These are phyloP conservation scores for Neogale vison DNA, from an alignment of 2,113 vertebrate species.

Conservation along the genomic window DNA sequence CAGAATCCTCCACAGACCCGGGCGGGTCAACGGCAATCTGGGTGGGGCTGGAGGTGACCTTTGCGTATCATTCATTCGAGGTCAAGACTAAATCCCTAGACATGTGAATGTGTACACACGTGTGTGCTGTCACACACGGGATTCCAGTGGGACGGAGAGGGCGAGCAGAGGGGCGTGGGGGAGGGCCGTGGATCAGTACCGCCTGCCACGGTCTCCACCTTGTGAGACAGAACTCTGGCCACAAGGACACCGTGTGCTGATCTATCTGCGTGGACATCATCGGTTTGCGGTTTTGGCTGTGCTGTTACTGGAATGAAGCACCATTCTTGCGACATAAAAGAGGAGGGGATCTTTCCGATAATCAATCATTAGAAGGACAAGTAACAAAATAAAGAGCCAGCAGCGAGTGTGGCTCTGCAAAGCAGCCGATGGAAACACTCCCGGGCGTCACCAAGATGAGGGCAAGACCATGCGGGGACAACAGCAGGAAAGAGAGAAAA, in stretches of 20 bases:
- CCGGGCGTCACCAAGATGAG: background rate
- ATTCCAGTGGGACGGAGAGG: background rate
- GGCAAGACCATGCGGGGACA: background rate
- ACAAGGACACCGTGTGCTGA: conserved; percentile 40
- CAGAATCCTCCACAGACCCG: background rate
- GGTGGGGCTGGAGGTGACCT: background rate
- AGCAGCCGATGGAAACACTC: background rate
- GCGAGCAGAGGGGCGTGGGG: rapidly evolving
- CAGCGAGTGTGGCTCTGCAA: conserved; percentile 32
- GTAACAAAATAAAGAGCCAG: conserved; percentile 26
- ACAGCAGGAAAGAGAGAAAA: background rate
- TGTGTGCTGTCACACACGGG: background rate
- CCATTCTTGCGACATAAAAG: background rate
- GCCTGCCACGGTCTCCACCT: conserved; percentile 38
- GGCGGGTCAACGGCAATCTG: background rate
- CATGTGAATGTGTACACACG: background rate
- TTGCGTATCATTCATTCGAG: background rate
- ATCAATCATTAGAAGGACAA: conserved; percentile 9
- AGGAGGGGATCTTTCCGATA: background rate
- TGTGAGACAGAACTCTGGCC: conserved; percentile 69
- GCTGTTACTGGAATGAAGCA: conserved; percentile 53
- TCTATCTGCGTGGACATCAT: conserved; percentile 75
- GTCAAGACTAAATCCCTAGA: background rate
- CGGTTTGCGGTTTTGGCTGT: conserved; percentile 43
- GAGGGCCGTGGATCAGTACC: background rate